Evolutionary conservation across 2,113 vertebrate species (phyloP), one percentile per base, ranked within the genome.

Genomic region (Lepus europaeus): DNA sequence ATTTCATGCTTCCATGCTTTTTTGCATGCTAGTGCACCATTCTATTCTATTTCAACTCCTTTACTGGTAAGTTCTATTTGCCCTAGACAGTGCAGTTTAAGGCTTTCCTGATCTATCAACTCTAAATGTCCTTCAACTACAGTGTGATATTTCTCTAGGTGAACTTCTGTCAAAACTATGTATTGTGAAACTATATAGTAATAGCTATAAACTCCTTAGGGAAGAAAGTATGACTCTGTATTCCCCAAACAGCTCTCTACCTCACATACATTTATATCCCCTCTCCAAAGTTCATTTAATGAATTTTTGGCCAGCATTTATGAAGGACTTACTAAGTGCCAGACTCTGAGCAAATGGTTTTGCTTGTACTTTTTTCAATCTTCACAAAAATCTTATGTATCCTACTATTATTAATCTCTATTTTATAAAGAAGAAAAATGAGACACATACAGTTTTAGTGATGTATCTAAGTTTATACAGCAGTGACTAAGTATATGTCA

Each of bases 341-440:
- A 87, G 45, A 3, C 2, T 96, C 73, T 66, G 0, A 76, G 79
- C 14, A 78, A 91, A 87, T 5, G 16, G 36, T 10, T 89, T 77
- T 80, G 19, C 53, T 19, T 23, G 2, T 6, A 64, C 27, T 63
- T 91, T 95, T 85, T 53, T 29, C 23, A 92, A 49, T 39, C 27
- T 72, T 72, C 68, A n/a, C 29, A 88, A 70, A 49, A 39, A n/a
- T 29, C 2, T 12, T 70, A 45, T 45, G 19, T 84, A 61, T n/a
- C 95, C 27, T 36, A 61, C 13, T 85, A 83, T 19, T 53, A 85
- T 63, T 66, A 81, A 76, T 63, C 19, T 94, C 27, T 22, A 72
- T 80, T 87, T 95, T 92, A 92, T 12, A 82, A 86, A 69, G 49
- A 13, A 45, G n/a, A 27, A 72, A 92, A 83, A 13, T 17, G 49